Conservation (phyloP, 2,888 invertebrate species). For the Cantharis flavilabris region DNA sequence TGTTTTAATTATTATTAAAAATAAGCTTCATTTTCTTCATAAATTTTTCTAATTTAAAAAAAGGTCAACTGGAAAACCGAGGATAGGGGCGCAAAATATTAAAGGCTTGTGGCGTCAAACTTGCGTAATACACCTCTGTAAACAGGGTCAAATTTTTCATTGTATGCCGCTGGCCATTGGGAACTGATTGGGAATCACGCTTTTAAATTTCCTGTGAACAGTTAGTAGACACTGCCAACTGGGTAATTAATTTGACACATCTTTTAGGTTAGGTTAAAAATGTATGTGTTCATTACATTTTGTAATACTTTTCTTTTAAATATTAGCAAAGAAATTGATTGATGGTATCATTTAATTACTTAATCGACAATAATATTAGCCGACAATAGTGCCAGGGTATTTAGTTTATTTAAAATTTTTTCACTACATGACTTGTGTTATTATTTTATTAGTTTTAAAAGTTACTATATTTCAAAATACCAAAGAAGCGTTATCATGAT, state of each 20-base stretch:
- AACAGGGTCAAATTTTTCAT: no score
- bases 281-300: background rate
- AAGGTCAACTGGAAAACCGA: no score
- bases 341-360: background rate
- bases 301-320: background rate
- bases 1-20: no score
- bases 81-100: no score
- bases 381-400: background rate
- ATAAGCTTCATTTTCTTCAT: no score
- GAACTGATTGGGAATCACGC: no score
- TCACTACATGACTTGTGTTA: background rate
- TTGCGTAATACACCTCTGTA: no score
- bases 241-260: background rate
- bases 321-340: background rate
- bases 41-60: no score
- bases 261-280: background rate
- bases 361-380: background rate
- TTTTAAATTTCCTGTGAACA: no score
- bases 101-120: no score
- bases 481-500: constrained; percentile 11
- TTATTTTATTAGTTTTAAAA: background rate
- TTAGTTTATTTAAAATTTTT: background rate
- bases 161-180: no score
- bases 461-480: background rate
- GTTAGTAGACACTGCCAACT: no score